Conservation (phyloP, 2,888 invertebrate species). For the Hypselothyrea guttata region DNA sequence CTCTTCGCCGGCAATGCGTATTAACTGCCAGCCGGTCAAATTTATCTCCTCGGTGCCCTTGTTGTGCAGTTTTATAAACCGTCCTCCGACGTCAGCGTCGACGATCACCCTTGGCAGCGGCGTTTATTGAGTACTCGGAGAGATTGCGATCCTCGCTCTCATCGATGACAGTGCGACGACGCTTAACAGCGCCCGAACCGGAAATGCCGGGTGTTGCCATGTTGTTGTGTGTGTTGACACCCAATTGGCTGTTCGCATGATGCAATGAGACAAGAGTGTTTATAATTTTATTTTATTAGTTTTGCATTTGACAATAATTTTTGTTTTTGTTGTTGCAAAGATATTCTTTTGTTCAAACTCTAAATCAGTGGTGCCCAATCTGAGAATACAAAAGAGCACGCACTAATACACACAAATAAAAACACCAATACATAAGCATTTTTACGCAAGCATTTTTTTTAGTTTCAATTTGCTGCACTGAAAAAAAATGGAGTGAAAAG, state of each 20-base stretch:
- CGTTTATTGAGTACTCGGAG: slow-evolving; percentile 87
- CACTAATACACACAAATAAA: no score
- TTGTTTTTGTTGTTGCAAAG: no score
- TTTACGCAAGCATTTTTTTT: no score
- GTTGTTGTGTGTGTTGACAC: slow-evolving; percentile 72
- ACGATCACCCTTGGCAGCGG: slow-evolving; percentile 90
- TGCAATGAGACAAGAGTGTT: no score
- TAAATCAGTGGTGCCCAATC: no score
- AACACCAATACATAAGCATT: no score
- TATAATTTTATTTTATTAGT: no score
- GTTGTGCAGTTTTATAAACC: slow-evolving; percentile 93
- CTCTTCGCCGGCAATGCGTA: slow-evolving; percentile 90
- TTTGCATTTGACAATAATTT: no score
- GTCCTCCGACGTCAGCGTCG: slow-evolving; percentile 94
- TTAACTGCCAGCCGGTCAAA: slow-evolving; percentile 87
- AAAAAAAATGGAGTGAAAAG: no score
- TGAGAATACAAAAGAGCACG: no score
- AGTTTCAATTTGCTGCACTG: no score
- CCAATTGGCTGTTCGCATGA: slow-evolving; percentile 73
- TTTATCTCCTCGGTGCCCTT: slow-evolving; percentile 90
- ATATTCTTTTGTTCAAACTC: no score
- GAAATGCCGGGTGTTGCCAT: slow-evolving; percentile 81
- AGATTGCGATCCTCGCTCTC: slow-evolving; percentile 87
- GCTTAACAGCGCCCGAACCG: slow-evolving; percentile 82
- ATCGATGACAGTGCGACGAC: slow-evolving; percentile 85